Conservation (phyloP, 2,113 vertebrate species). For the Mus pahari region DNA sequence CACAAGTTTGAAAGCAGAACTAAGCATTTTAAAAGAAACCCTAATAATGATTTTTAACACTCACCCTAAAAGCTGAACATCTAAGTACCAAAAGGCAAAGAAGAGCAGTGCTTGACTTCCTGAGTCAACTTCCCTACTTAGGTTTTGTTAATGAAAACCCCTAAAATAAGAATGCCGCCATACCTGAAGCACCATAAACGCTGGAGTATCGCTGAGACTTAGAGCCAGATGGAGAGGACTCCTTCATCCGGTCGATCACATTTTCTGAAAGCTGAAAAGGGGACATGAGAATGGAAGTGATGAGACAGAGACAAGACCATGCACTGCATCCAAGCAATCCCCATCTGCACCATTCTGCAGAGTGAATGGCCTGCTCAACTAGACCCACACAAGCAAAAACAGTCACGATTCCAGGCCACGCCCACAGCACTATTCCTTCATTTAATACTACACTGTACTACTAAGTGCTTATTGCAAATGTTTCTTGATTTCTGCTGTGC, state of each 20-base stretch:
- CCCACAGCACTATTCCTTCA: neutral
- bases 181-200: slow-evolving; percentile 83
- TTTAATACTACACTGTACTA: slow-evolving; percentile 36
- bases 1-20: neutral
- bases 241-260: slow-evolving; percentile 97
- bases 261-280: slow-evolving; percentile 94
- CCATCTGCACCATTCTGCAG: slow-evolving; percentile 19
- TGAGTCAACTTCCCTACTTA: neutral
- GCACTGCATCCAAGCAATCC: neutral
- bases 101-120: neutral
- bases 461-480: slow-evolving; percentile 50
- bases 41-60: neutral
- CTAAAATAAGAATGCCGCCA: neutral
- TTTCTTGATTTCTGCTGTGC: slow-evolving; percentile 1
- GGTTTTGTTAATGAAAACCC: slow-evolving; percentile 28
- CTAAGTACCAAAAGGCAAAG: slow-evolving; percentile 21
- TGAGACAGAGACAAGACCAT: slow-evolving; percentile 47
- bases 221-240: slow-evolving; percentile 84
- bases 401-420: neutral
- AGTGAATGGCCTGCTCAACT: slow-evolving; percentile 39
- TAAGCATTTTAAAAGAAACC: slow-evolving; percentile 42
- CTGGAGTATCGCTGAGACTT: slow-evolving; percentile 78
- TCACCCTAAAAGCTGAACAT: slow-evolving; percentile 2
- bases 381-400: neutral
- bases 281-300: slow-evolving; percentile 68